Conservation (phyloP, 2,888 invertebrate species). For the Stenolophus ochropezus region DNA sequence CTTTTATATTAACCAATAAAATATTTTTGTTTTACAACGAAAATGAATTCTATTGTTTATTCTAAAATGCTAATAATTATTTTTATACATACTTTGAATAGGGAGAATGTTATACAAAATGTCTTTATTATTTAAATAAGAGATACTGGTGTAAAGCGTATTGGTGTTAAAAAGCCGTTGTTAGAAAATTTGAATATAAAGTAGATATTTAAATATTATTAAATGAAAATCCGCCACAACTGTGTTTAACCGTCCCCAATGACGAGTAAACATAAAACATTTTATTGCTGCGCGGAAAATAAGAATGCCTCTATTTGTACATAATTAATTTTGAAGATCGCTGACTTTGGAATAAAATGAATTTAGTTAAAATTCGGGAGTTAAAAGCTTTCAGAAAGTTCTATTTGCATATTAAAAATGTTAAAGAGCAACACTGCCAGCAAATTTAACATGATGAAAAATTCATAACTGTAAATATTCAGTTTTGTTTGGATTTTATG, state of each 20-base stretch:
- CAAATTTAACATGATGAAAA: conserved; percentile 12
- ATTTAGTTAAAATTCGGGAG: conserved; percentile 2
- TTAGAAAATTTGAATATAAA: conserved; percentile 12
- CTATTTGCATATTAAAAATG: conserved; percentile 31
- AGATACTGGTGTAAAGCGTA: too few relatives aligned
- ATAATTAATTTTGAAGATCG: conserved; percentile 32
- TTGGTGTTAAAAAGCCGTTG: not conserved
- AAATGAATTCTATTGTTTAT: too few relatives aligned
- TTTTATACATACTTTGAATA: too few relatives aligned
- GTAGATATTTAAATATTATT: conserved; percentile 9
- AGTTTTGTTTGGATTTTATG: conserved; percentile 16
- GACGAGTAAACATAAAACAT: conserved; percentile 24
- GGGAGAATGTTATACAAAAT: too few relatives aligned
- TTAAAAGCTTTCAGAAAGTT: conserved; percentile 13
- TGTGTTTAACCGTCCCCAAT: not conserved
- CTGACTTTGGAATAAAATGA: conserved; percentile 25
- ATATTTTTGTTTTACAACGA: too few relatives aligned
- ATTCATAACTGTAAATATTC: conserved; percentile 16
- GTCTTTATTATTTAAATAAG: too few relatives aligned
- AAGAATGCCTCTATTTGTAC: conserved; percentile 20
- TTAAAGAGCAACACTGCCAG: not conserved
- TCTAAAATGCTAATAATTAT: too few relatives aligned
- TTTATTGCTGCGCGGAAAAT: conserved; percentile 16
- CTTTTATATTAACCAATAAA: too few relatives aligned
- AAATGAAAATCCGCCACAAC: conserved; percentile 21